These are phyloP conservation scores for Porites cylindrica DNA, from an alignment of 92 coral and sea anemone genomes.

Conservation along the genomic window DNA sequence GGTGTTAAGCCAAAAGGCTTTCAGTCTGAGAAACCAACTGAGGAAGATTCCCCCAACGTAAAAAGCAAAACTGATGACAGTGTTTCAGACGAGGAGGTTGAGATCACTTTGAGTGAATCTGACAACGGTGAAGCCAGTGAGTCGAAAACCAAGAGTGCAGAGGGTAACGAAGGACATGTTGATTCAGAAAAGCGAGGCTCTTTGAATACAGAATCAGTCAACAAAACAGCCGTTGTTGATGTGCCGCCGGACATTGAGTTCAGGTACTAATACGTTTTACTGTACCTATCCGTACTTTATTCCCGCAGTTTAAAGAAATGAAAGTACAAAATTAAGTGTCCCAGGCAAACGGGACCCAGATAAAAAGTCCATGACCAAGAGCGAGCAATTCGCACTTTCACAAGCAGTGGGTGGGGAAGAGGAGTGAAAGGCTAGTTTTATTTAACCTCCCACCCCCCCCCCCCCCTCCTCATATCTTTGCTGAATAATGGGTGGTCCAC, in stretches of 20 bases:
- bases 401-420: too few relatives aligned
- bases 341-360: too few relatives aligned
- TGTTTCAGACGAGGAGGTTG: slow-evolving; percentile 14
- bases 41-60: not conserved
- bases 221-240: not conserved
- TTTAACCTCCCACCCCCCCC: too few relatives aligned
- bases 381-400: too few relatives aligned
- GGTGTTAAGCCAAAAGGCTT: not conserved
- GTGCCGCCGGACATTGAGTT: not conserved
- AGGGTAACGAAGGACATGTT: not conserved
- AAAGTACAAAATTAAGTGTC: not conserved
- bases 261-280: not conserved
- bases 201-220: not conserved
- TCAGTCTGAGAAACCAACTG: not conserved
- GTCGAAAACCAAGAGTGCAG: not conserved
- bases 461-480: too few relatives aligned
- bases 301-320: not conserved
- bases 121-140: not conserved
- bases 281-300: not conserved
- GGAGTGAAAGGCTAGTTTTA: too few relatives aligned
- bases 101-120: slow-evolving; percentile 10
- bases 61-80: not conserved
- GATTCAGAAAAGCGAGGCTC: not conserved
- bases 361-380: too few relatives aligned
- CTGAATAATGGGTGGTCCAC: too few relatives aligned